phyloP scores from a whole-genome alignment of 2,797 vertebrate genomes.

The Furcifer pardalis region DNA sequence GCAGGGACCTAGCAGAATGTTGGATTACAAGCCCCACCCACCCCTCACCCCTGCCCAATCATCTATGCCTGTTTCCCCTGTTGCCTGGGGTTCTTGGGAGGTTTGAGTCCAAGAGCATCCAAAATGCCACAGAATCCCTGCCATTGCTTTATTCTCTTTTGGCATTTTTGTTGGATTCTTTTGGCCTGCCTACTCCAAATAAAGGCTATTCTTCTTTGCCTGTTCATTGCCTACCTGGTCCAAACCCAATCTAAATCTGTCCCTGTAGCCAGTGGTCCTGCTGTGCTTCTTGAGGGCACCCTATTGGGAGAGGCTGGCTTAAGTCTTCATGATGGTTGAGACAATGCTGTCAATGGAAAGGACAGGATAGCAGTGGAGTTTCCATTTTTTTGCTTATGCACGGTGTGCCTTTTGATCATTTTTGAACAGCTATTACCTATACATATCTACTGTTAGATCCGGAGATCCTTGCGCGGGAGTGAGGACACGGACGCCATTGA shows the following conservation, averaged over 20 bases:
- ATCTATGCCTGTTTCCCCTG: neutral
- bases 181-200: neutral
- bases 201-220: neutral
- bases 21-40: no score
- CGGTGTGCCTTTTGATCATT: neutral
- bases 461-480: no score
- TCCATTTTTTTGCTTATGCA: neutral
- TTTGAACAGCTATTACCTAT: neutral
- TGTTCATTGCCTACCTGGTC: neutral
- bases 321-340: neutral
- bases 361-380: neutral
- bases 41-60: no score
- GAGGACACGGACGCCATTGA: no score
- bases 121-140: neutral
- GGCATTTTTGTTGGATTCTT: neutral
- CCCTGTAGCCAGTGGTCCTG: neutral
- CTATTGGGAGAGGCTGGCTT: neutral
- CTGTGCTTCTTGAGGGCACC: neutral
- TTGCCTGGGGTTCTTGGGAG: neutral
- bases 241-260: neutral
- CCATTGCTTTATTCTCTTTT: neutral
- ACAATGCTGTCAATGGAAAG: neutral
- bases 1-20: neutral
- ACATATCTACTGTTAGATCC: no score
- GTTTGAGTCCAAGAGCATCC: neutral